Evolutionary conservation across 2,113 vertebrate species (phyloP).

Genomic region (Aepyceros melampus): DNA sequence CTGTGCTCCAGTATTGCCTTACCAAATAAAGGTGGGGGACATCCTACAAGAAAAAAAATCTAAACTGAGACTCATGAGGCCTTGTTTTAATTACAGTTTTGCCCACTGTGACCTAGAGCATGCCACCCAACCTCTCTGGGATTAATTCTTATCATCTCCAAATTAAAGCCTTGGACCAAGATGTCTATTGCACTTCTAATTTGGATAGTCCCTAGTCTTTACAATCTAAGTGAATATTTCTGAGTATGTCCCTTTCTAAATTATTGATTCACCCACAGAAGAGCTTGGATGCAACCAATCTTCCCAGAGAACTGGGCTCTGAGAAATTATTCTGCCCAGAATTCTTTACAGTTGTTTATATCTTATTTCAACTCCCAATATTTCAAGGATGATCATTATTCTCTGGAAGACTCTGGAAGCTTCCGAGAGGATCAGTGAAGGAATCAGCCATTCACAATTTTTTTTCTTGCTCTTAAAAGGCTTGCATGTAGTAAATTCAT

Average conservation of each 20-base stretch:
- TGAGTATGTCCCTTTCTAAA: neutral
- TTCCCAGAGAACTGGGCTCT: neutral
- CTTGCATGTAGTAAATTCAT: neutral
- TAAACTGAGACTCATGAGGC: neutral
- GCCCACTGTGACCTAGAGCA: neutral
- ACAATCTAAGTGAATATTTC: neutral
- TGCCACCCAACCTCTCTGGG: neutral
- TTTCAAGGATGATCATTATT: neutral
- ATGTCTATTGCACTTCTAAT: neutral
- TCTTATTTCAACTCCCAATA: neutral
- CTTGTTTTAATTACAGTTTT: neutral
- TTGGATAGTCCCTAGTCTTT: neutral
- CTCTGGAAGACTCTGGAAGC: neutral
- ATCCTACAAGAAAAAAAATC: neutral
- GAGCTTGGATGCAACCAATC: neutral
- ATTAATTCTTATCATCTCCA: neutral
- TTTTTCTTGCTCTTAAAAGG: slow-evolving; percentile 1
- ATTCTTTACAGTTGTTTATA: neutral
- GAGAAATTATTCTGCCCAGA: neutral
- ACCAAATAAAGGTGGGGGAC: neutral
- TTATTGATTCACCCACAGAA: neutral
- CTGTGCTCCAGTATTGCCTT: neutral
- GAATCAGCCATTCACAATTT: neutral
- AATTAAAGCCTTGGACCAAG: slow-evolving; percentile 5
- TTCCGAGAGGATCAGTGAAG: neutral